Conservation (phyloP, 2,888 invertebrate genomes). For the Eumerus sabulonum region DNA sequence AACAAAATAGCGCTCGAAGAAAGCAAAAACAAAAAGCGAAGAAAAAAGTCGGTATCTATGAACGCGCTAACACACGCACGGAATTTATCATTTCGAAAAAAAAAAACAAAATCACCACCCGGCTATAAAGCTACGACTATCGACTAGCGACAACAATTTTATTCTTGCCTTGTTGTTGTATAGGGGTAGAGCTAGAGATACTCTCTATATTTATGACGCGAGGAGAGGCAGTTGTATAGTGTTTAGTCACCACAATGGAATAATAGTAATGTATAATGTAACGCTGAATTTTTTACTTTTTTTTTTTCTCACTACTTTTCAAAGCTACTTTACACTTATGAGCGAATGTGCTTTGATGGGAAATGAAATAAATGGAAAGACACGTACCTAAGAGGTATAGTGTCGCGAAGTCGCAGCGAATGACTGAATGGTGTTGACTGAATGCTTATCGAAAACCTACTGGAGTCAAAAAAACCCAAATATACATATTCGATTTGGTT, state of each 20-base stretch:
- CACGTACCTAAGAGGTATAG: slow-evolving; percentile 26
- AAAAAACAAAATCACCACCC: slow-evolving; percentile 39
- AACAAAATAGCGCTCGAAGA: slow-evolving; percentile 36
- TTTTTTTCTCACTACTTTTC: slow-evolving; percentile 8
- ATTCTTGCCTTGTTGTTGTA: slow-evolving; percentile 3
- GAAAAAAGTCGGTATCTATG: slow-evolving; percentile 5
- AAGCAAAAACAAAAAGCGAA: slow-evolving; percentile 6
- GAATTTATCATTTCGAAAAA: slow-evolving; percentile 37
- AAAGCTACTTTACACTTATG: slow-evolving; percentile 33
- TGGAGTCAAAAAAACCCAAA: slow-evolving; percentile 62
- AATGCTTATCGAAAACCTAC: slow-evolving; percentile 68
- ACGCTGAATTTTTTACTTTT: slow-evolving; percentile 33
- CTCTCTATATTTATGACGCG: slow-evolving; percentile 29
- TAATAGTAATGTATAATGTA: slow-evolving; percentile 34
- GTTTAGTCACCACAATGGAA: slow-evolving; percentile 34
- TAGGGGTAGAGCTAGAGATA: slow-evolving; percentile 27
- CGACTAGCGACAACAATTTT: slow-evolving; percentile 53
- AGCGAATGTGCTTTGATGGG: slow-evolving; percentile 20
- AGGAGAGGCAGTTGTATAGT: slow-evolving; percentile 18
- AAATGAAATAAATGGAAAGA: slow-evolving; percentile 22
- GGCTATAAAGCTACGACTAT: slow-evolving; percentile 43
- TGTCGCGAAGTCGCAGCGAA: slow-evolving; percentile 48
- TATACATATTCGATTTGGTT: slow-evolving; percentile 61
- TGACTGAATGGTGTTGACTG: slow-evolving; percentile 60
- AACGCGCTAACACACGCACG: slow-evolving; percentile 36